A percentile compares a stretch with the other conserved stretches of the same genome.
phyloP scores from a whole-genome alignment of 2,888 invertebrate genomes.

The Synanthedon tipuliformis region DNA sequence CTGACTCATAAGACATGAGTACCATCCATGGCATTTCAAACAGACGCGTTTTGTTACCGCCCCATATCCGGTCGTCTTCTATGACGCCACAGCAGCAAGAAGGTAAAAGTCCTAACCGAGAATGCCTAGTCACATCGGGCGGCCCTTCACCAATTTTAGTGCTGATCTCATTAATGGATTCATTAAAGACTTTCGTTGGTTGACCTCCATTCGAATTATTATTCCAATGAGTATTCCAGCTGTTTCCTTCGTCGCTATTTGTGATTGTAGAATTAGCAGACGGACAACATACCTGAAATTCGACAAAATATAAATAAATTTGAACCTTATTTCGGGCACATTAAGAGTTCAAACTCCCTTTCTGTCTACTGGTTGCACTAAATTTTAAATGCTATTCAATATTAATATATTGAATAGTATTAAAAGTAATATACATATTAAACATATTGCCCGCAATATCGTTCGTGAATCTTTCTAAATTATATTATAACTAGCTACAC shows the following conservation, averaged over 20 bases:
- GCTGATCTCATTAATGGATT: constrained; percentile 1
- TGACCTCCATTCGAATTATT: not conserved
- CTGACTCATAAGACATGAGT: constrained; percentile 71
- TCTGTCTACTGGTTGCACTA: too few relatives aligned
- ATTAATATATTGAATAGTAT: too few relatives aligned
- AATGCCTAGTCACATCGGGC: constrained; percentile 28
- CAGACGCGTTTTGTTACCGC: constrained; percentile 71
- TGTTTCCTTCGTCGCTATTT: not conserved
- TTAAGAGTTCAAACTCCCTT: not conserved
- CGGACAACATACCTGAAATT: constrained; percentile 1
- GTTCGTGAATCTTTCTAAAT: too few relatives aligned
- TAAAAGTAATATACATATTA: too few relatives aligned
- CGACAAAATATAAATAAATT: not conserved
- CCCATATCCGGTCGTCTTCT: constrained; percentile 66
- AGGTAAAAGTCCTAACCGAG: constrained; percentile 36
- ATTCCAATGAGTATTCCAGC: not conserved
- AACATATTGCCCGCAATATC: too few relatives aligned
- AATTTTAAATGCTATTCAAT: too few relatives aligned
- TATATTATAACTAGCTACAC: too few relatives aligned
- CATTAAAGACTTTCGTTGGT: not conserved
- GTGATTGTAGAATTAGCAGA: not conserved
- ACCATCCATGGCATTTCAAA: constrained; percentile 84
- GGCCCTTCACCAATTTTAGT: constrained; percentile 9
- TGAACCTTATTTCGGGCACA: not conserved
- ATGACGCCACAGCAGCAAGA: constrained; percentile 67